Conservation (phyloP, 1,140 invertebrate species). For the Hyphantria cunea region DNA sequence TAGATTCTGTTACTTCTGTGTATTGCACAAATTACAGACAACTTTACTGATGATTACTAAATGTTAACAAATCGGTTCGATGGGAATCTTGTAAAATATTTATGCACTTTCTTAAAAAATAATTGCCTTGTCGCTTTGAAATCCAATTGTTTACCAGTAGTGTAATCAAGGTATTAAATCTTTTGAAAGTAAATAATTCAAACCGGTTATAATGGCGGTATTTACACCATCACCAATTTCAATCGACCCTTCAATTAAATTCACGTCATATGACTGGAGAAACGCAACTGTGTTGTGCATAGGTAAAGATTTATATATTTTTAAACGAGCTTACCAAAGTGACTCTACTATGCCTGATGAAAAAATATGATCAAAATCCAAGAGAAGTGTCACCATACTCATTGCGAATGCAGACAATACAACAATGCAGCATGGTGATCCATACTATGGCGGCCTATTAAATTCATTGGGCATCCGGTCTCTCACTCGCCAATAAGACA, state of each 20-base stretch:
- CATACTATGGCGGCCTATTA: no score
- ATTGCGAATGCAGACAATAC: no score
- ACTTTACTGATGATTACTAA: neutral
- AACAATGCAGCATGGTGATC: no score
- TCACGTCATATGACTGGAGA: constrained; percentile 13
- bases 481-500: no score
- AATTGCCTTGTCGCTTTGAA: constrained; percentile 1
- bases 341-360: no score
- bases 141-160: constrained; percentile 7
- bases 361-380: no score
- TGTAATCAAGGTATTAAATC: constrained; percentile 10
- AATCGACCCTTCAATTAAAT: constrained; percentile 41
- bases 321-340: no score
- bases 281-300: constrained; percentile 10
- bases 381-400: no score
- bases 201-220: constrained; percentile 18
- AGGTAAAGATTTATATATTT: no score
- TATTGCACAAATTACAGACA: neutral
- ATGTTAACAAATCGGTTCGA: neutral
- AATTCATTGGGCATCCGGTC: no score
- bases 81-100: constrained; percentile 5
- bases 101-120: neutral
- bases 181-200: constrained; percentile 16
- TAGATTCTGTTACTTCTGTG: neutral
- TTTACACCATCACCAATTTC: constrained; percentile 29